Percentiles rank a stretch among this genome's conserved stretches.
Conservation (phyloP, 2,797 vertebrate genomes). For the Benthosema pterotum region DNA sequence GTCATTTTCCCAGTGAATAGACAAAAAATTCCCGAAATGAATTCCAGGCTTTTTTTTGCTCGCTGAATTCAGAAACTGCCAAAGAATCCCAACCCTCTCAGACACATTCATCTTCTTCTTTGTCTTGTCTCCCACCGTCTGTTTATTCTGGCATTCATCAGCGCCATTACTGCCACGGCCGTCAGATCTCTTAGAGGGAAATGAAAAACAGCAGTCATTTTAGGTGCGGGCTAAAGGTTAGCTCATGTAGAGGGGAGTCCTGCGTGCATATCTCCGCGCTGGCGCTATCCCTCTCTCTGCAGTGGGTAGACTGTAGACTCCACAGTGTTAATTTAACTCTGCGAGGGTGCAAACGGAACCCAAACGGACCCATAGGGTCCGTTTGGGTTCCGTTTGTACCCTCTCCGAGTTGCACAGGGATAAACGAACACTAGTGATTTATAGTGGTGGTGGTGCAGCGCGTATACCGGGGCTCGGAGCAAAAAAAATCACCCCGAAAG, state of each 20-base stretch:
- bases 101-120: constrained; percentile 78
- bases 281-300: constrained; percentile 32
- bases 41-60: constrained; percentile 66
- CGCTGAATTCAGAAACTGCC: constrained; percentile 61
- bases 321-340: no score
- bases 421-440: no score
- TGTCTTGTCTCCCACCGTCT: constrained; percentile 78
- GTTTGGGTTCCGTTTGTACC: no score
- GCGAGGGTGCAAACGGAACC: no score
- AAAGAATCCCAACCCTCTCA: constrained; percentile 64
- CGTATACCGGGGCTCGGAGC: constrained; percentile 12
- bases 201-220: constrained; percentile 80
- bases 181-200: constrained; percentile 72
- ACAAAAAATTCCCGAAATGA: constrained; percentile 61
- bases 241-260: constrained; percentile 67
- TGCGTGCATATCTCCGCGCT: constrained; percentile 48
- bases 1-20: constrained; percentile 37
- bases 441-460: constrained; percentile 20
- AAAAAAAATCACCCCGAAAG: constrained; percentile 16
- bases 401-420: no score
- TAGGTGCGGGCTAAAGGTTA: constrained; percentile 75
- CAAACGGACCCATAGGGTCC: no score
- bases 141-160: constrained; percentile 81
- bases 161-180: constrained; percentile 70
- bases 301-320: constrained; percentile 23